A percentile compares a stretch with the other conserved stretches of the same genome.
Evolutionary conservation across 2,888 invertebrate species (phyloP).

Genomic region (Gryllus longicercus): DNA sequence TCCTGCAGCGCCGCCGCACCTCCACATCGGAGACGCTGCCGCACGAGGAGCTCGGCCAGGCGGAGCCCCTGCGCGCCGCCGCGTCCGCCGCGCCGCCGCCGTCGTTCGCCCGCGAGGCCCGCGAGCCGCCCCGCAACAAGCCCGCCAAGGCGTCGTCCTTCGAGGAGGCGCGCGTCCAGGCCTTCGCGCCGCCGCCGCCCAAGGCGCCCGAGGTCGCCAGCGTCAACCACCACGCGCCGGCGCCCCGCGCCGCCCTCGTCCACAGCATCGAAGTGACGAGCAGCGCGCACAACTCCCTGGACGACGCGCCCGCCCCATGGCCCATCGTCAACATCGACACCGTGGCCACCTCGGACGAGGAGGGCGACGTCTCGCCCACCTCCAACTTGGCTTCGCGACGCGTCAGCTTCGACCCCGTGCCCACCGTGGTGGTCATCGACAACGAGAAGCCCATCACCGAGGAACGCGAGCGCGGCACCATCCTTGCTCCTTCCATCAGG

Average conservation of each 20-base stretch:
- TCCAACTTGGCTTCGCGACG: neutral
- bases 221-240: neutral
- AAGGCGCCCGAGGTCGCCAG: neutral
- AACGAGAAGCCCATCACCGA: neutral
- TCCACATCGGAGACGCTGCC: constrained; percentile 20
- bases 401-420: neutral
- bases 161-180: constrained; percentile 25
- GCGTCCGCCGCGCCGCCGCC: neutral
- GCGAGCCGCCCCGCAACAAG: constrained; percentile 20
- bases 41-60: neutral
- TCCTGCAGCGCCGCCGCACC: neutral
- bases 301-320: neutral
- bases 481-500: neutral
- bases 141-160: constrained; percentile 29
- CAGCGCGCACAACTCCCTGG: neutral
- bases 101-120: neutral
- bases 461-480: neutral
- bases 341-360: neutral
- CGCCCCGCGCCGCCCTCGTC: neutral
- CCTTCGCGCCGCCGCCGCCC: neutral
- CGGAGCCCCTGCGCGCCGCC: neutral
- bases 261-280: neutral
- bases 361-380: neutral
- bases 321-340: constrained; percentile 9
- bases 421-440: neutral